Evolutionary conservation across 1,140 invertebrate species (phyloP), one percentile per base, ranked within the genome.

Genomic region (Brachionus angularis): DNA sequence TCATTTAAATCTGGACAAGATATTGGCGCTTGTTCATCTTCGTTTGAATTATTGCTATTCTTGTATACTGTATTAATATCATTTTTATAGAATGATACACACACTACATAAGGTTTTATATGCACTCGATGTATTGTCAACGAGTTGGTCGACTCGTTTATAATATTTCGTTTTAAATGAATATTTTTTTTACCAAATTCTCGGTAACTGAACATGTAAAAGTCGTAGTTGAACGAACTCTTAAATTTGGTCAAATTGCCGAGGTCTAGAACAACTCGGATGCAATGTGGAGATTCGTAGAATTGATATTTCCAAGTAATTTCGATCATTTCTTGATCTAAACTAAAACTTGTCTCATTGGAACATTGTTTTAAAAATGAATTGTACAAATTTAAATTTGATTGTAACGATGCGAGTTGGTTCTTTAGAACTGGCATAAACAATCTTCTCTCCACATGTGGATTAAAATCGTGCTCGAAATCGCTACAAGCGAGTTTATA

Each of bases 251-350:
- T 67, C 1, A 50, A 2, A 50, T 67, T 67, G 5, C 62, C 62
- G 12, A 67, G 47, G 25, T 67, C 62, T 18, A 67, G 31, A 21
- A 25, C 42, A 1, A 67, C 31, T 25, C 47, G n/a, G n/a, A 67
- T 67, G 31, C 62, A 67, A 29, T 67, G 62, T 10, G 42, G 42
- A n/a, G 47, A 50, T 31, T 67, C 62, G 14, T 47, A 67, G 47
- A 67, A 67, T 67, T 50, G 62, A 27, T 67, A 67, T 4, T 50
- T 46, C 62, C 62, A 67, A 36, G 42, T 67, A 23, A 67, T 46
- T 58, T 58, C 53, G 5, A 58, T 14, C 4, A 58, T 12, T 2
- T 31, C 36, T 10, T 36, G n/a, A 39, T 58, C 27, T 29, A 58
- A 21, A 14, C 5, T 23, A 18, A 58, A 42, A 21, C 1, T 39